Evolutionary conservation across 1,140 invertebrate genomes (phyloP), one percentile per base, ranked within the genome.

Genomic region (Danaus plexippus): DNA sequence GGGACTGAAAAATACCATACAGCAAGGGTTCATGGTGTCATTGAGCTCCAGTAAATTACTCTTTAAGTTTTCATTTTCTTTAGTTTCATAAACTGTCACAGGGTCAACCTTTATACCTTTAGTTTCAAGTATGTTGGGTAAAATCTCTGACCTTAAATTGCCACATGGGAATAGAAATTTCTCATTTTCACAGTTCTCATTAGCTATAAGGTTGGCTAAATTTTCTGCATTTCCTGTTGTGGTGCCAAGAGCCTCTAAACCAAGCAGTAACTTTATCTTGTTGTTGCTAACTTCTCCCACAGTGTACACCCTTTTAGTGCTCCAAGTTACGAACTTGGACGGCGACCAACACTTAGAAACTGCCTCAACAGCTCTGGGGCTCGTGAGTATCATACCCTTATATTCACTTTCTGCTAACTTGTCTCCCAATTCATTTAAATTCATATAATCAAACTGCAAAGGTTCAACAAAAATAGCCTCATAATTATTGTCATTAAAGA

Each of bases 1-100:
- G 0, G 89, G 89, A 42, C 88, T 89, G 52, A 90, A 90, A 72
- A 89, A 90, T 8, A 88, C 88, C 59, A 90, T 65, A 48, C 83
- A 88, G 44, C 86, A 84, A 0, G 87, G 79, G 32, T 77, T 83
- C 1, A 79, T 52, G 0, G 61, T 54, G 0, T 79, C 68, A 42
- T 79, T 77, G 8, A 84, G 52, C 32, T 77, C 67, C 43, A 84
- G 75, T 8, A 90, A 61, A n/a, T 83, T 80, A 8, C 61, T 61
- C 43, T 81, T 87, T 54, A 90, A 71, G 57, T 85, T 85, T 5
- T 80, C 80, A 58, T 80, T 88, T 59, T 89, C 76, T 43, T 84
- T 87, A 7, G 88, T 90, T 57, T 89, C 88, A 67, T 90, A 90
- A 6, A 89, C 89, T 41, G 88, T 88, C 12, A 89, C 61, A 11